These are phyloP conservation scores for Palaemon carinicauda DNA, from an alignment of 1,140 invertebrate genomes.

Conservation along the genomic window DNA sequence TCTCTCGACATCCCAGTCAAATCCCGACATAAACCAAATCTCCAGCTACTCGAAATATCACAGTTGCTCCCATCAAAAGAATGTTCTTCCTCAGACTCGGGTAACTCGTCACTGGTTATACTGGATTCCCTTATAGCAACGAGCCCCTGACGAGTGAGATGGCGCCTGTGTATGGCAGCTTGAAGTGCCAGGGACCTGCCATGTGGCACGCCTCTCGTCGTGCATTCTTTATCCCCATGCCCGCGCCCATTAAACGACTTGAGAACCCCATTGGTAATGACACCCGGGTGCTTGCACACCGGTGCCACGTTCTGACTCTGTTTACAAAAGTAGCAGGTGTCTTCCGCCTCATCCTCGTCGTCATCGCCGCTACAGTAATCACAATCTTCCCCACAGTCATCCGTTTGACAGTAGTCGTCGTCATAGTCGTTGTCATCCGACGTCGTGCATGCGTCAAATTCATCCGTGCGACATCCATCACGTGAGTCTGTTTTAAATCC, in stretches of 20 bases:
- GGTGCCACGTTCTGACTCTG: conserved; percentile 6
- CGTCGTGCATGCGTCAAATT: neutral
- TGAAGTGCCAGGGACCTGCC: conserved; percentile 27
- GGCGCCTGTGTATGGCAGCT: conserved; percentile 30
- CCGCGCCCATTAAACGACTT: conserved; percentile 39
- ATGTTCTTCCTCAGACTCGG: conserved; percentile 47
- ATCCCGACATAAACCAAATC: conserved; percentile 49
- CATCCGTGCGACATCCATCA: conserved; percentile 12
- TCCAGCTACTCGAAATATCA: conserved; percentile 55
- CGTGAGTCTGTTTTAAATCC: conserved; percentile 19
- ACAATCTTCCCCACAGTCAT: conserved; percentile 50
- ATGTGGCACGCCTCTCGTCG: neutral
- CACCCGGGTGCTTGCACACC: conserved; percentile 48
- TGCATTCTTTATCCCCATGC: neutral
- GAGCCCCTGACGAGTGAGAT: conserved; percentile 43
- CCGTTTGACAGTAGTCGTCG: conserved; percentile 55
- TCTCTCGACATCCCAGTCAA: neutral
- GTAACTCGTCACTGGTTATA: conserved; percentile 45
- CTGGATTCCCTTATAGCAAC: conserved; percentile 52
- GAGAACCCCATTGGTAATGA: conserved; percentile 54
- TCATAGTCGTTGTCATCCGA: conserved; percentile 24
- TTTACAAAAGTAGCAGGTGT: conserved; percentile 43
- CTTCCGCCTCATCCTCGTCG: conserved; percentile 42
- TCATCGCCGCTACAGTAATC: conserved; percentile 57
- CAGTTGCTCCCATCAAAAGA: conserved; percentile 53